Base-by-base conservation (phyloP, 1,140 invertebrate species). In the Drosophila serrata region DNA sequence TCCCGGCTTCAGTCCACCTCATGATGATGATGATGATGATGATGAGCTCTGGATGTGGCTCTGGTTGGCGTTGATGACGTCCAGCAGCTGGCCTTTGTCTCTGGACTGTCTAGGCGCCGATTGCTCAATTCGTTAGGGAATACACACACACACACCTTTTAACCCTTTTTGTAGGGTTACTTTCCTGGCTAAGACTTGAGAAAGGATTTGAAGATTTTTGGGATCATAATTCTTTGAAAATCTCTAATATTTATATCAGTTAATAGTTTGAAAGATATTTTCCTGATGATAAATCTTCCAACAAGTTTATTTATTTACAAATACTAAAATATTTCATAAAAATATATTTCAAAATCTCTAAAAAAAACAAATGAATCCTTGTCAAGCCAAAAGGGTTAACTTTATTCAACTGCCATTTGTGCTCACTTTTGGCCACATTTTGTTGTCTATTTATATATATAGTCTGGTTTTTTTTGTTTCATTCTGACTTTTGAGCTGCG, bases 101-200 rank as follows among this genome's bases (percentile, higher is more conserved):
- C 64, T 31, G 29, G 48, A 33, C 75, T 40, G 60, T 51, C 55
- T 46, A 73, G 77, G 67, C 81, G 78, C 51, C 63, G 49, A 85
- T 85, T 74, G 81, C 73, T 65, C 49, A 69, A 57, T 65, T 86
- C 81, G 73, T 73, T 79, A 61, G 65, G 56, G 57, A 31, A 17
- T 35, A 53, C 43, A 22, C 11, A 48, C 24, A 22, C n/a, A 19
- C 17, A 19, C 49, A 22, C 31, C 31, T 35, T 22, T 53, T 53
- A 53, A 35, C 49, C 49, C 49, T 22, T 53, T 53, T 53, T n/a
- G 49, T 15, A 31, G 9, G 4, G 3, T 12, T 12, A 7, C 3
- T 1, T 22, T 22, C 1, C 19, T 45, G 42, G 11, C 1, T 43
- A 7, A 22, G 6, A 49, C 27, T 49, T 49, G 49, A 15, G 49